A percentile compares a stretch with the other conserved stretches of the same genome.
These are phyloP conservation scores for Crossoptilon crossoptilon DNA, from an alignment of 2,797 vertebrate species.

Conservation along the genomic window DNA sequence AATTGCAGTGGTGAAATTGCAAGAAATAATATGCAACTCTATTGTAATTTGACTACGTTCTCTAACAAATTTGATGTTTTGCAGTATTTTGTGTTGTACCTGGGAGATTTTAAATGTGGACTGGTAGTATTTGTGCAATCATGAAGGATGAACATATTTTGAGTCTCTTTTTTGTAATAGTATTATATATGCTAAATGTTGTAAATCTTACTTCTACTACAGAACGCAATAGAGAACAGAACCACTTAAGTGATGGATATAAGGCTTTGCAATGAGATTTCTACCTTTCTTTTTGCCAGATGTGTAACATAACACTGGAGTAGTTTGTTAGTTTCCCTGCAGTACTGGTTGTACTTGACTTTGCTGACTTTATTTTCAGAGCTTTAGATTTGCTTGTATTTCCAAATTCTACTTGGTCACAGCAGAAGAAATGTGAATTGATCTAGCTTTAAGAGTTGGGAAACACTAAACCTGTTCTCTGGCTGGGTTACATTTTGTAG, in stretches of 20 bases:
- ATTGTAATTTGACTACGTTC: accelerated
- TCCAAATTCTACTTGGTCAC: neutral
- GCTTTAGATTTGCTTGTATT: neutral
- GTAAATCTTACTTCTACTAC: neutral
- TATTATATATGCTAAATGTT: neutral
- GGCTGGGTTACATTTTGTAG: neutral
- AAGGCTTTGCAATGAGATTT: accelerated
- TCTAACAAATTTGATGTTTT: neutral
- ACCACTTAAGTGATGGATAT: neutral
- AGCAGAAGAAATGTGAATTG: neutral
- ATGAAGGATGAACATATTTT: neutral
- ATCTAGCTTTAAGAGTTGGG: neutral
- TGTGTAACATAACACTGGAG: neutral
- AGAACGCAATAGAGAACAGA: neutral
- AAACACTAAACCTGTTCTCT: neutral
- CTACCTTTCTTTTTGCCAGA: accelerated
- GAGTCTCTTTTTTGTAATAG: neutral
- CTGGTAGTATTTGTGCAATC: neutral
- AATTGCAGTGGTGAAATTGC: neutral
- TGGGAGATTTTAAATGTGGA: neutral
- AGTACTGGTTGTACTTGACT: neutral
- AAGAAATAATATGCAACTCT: neutral
- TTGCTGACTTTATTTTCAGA: neutral
- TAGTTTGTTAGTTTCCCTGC: neutral
- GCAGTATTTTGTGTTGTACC: neutral